Evolutionary conservation across 2,797 vertebrate species (phyloP).

Genomic region (Onychomys leucogaster): DNA sequence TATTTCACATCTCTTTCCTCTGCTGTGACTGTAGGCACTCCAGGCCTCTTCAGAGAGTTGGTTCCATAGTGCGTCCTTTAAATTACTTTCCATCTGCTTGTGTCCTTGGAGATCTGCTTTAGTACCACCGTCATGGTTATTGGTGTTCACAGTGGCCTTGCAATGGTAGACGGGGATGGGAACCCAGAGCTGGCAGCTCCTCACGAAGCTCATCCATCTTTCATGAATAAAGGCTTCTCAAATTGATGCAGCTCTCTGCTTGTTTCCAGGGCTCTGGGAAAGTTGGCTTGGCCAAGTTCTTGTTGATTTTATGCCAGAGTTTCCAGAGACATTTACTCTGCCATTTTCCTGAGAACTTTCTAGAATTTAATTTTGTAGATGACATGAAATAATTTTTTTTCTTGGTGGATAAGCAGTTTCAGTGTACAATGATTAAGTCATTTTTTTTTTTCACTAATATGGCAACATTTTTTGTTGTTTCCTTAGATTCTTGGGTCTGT

Average conservation of each 20-base stretch:
- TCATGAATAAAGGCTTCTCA: background rate
- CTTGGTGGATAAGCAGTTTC: background rate
- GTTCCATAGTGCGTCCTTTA: background rate
- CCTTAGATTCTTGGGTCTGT: background rate
- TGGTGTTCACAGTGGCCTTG: conserved; percentile 26
- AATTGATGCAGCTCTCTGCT: background rate
- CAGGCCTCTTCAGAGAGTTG: background rate
- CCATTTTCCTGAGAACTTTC: background rate
- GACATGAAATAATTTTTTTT: background rate
- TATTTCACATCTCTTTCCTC: background rate
- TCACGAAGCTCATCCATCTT: background rate
- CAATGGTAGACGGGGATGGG: background rate
- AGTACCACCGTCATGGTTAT: no score
- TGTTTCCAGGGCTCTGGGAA: conserved; percentile 39
- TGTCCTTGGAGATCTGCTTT: background rate
- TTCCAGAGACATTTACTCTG: background rate
- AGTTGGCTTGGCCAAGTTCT: background rate
- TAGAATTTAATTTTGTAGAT: background rate
- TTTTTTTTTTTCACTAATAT: no score
- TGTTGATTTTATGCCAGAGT: background rate
- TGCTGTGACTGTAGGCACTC: background rate
- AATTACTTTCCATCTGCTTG: background rate
- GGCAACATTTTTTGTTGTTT: background rate
- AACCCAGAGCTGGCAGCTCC: background rate
- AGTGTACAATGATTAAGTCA: background rate